Evolutionary conservation across 2,888 invertebrate genomes (phyloP), one percentile per base, ranked within the genome.

Genomic region (Lasioglossum oenotherae): DNA sequence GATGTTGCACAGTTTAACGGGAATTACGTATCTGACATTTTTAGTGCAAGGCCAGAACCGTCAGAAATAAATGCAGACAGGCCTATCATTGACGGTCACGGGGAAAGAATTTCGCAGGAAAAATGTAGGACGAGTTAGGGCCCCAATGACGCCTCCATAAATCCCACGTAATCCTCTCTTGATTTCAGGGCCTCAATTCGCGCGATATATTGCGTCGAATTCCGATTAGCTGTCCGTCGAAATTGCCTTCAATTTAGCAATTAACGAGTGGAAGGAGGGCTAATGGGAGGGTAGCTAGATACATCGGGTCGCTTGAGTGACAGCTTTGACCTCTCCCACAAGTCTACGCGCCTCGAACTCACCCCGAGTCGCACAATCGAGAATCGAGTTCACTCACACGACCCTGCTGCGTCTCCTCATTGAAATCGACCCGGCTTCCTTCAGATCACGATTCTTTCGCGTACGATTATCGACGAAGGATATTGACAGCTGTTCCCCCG

Each of bases 171-270:
- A 91, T 91, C 83, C 86, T 84, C 85, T 74, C 82, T 80, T 73
- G 82, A 89, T 88, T 90, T 83, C 83, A 87, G 86, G 89, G 84
- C 83, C 84, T 79, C 84, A 60, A 81, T 85, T 84, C 82, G 86
- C 85, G 86, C 88, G 89, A 91, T 91, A 90, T 88, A 91, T 89
- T 83, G 87, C 85, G 91, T 92, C 90, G 92, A 90, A 93, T 93
- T 92, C 93, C 91, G 88, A 92, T 92, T 92, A 92, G 86, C 87
- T 80, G 85, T 80, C 89, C 91, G 90, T 91, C 93, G 90, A 95
- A 95, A 95, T 95, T 95, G 94, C 93, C 95, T 92, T 93, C 95
- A 95, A 95, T 95, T 95, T 95, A 92, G 93, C 94, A 95, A 95
- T 95, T 95, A 95, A 94, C 94, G 94, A 85, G 91, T 88, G 86